A percentile compares a stretch with the other conserved stretches of the same genome.
These are phyloP conservation scores for Pterocles orientalis DNA, from an alignment of 2,113 vertebrate genomes.

Conservation along the genomic window DNA sequence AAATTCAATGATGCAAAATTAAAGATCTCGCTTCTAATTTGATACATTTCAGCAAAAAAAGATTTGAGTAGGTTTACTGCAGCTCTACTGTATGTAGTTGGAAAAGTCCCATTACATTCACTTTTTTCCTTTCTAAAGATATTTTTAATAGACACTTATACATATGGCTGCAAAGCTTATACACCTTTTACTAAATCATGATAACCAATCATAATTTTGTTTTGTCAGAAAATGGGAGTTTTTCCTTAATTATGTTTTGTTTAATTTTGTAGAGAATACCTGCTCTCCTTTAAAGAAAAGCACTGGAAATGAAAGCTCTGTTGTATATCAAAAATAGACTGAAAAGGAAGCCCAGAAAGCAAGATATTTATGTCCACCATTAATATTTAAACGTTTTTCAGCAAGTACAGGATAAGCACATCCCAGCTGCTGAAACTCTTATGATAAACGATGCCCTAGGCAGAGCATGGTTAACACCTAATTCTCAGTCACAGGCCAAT, in stretches of 20 bases:
- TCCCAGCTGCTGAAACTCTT: constrained; percentile 37
- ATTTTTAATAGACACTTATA: not conserved
- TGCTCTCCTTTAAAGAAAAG: not conserved
- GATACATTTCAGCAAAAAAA: not conserved
- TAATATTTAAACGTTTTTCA: constrained; percentile 61
- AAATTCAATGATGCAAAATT: not conserved
- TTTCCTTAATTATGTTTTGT: not conserved
- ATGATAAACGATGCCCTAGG: constrained; percentile 40
- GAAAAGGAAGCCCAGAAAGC: not conserved
- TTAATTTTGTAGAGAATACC: not conserved
- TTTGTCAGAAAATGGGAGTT: not conserved
- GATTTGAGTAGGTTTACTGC: not conserved
- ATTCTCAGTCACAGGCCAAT: constrained; percentile 7
- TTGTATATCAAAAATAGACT: not conserved
- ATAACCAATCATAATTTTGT: not conserved
- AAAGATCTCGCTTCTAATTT: not conserved
- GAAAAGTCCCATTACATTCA: not conserved
- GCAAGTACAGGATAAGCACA: constrained; percentile 24
- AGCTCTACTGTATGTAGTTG: not conserved
- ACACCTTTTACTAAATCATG: not conserved
- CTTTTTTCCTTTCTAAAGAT: not conserved
- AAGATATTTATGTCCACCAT: constrained; percentile 46
- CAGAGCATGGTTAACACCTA: constrained; percentile 39
- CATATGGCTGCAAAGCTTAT: not conserved
- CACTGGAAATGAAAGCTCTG: not conserved